Evolutionary conservation across 2,888 invertebrate species (phyloP).

Genomic region (Pharmacophagus antenor): DNA sequence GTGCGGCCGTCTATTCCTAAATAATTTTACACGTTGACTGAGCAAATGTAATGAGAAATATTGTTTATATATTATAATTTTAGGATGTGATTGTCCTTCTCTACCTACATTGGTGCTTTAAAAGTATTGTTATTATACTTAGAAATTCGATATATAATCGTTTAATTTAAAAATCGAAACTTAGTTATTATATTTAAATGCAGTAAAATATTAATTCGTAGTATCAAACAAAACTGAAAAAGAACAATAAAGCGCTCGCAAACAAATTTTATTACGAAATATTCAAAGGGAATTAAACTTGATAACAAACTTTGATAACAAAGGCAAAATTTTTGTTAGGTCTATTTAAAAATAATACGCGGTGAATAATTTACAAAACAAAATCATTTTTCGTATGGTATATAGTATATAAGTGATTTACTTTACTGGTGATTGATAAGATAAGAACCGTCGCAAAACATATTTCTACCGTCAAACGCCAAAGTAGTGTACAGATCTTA

Average conservation of each 20-base stretch:
- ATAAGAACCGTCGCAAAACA: no score
- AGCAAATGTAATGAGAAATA: neutral
- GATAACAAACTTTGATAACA: neutral
- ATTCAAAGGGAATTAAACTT: neutral
- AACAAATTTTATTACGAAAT: neutral
- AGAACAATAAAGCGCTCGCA: neutral
- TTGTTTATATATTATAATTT: neutral
- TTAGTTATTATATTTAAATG: no score
- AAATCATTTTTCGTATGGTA: neutral
- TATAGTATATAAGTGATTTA: no score
- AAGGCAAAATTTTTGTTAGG: neutral
- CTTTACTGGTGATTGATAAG: no score
- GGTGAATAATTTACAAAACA: neutral
- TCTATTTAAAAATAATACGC: conserved; percentile 1
- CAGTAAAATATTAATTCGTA: neutral
- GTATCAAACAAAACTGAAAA: neutral
- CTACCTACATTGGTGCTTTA: no score
- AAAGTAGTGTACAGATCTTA: no score
- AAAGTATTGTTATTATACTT: no score
- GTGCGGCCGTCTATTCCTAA: neutral
- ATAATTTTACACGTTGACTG: neutral
- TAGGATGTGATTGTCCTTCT: no score
- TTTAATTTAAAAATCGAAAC: no score
- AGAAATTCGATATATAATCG: no score
- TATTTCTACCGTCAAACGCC: no score